Conservation (phyloP, 2,113 vertebrate species). For the Ammodytes marinus region DNA sequence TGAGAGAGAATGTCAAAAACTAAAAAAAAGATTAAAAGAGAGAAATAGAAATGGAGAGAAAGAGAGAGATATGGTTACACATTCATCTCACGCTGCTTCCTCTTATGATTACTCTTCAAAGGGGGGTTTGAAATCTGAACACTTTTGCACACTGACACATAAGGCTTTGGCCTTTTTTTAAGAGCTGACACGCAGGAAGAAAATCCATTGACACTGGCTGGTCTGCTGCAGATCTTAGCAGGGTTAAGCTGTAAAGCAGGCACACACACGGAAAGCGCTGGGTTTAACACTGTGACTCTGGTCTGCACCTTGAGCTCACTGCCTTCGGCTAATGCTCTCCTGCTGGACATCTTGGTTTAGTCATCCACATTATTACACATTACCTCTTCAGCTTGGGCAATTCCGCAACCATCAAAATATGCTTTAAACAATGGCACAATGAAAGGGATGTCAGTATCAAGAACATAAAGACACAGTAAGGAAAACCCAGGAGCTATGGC, state of each 20-base stretch:
- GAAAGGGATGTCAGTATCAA: background rate
- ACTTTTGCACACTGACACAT: conserved; percentile 68
- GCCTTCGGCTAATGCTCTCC: conserved; percentile 59
- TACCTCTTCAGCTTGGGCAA: background rate
- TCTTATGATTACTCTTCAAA: conserved; percentile 76
- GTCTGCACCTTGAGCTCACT: conserved; percentile 49
- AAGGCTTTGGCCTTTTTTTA: conserved; percentile 56
- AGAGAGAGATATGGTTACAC: conserved; percentile 63
- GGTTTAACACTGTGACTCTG: conserved; percentile 57
- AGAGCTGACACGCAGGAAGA: conserved; percentile 56
- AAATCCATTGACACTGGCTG: conserved; percentile 58
- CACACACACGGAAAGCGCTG: conserved; percentile 61
- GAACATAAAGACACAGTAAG: background rate
- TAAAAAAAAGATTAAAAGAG: conserved; percentile 14
- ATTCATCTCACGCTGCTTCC: conserved; percentile 68
- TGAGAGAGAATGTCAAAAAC: background rate
- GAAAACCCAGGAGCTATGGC: background rate
- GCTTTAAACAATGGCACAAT: background rate
- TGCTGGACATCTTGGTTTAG: conserved; percentile 56
- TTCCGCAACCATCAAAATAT: conserved; percentile 1
- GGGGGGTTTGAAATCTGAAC: conserved; percentile 69
- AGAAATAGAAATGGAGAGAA: conserved; percentile 8
- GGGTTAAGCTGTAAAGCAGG: conserved; percentile 78
- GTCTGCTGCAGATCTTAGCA: conserved; percentile 67
- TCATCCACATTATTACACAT: conserved; percentile 30